These are phyloP conservation scores for Centropus unirufus DNA, from an alignment of 2,113 vertebrate genomes.

Conservation along the genomic window DNA sequence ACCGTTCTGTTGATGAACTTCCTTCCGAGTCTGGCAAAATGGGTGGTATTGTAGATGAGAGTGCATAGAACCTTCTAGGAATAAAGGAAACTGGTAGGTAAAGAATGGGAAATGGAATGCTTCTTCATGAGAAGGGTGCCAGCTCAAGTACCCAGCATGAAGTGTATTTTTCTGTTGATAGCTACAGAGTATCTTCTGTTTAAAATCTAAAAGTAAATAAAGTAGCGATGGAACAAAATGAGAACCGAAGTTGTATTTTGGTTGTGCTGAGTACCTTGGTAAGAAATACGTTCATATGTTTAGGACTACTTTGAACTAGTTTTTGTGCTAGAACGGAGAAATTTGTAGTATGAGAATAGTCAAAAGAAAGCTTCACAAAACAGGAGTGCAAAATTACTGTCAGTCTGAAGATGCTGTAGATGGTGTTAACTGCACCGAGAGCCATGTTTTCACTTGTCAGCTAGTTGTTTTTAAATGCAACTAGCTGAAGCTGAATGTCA, in stretches of 20 bases:
- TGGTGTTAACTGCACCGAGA: not conserved
- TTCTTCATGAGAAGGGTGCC: not conserved
- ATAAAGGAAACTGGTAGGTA: not conserved
- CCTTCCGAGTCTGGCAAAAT: not conserved
- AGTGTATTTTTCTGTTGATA: not conserved
- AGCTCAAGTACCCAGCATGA: not conserved
- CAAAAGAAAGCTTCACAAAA: not conserved
- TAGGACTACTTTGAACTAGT: not conserved
- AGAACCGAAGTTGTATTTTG: not conserved
- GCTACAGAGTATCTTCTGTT: not conserved
- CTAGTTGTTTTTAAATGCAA: conserved; percentile 6
- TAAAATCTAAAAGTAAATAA: not conserved
- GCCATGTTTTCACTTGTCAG: conserved; percentile 1
- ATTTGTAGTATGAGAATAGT: not conserved
- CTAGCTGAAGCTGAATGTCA: conserved; percentile 1
- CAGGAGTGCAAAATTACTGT: not conserved
- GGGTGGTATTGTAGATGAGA: not conserved
- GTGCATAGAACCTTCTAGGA: not conserved
- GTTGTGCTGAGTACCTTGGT: not conserved
- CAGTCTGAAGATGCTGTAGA: not conserved
- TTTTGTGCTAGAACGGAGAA: not conserved
- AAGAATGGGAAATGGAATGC: not conserved
- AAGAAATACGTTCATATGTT: not conserved
- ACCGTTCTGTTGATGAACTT: not conserved
- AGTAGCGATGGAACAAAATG: not conserved